phyloP scores from a whole-genome alignment of 1,140 invertebrate genomes.

The Diuraphis noxia region DNA sequence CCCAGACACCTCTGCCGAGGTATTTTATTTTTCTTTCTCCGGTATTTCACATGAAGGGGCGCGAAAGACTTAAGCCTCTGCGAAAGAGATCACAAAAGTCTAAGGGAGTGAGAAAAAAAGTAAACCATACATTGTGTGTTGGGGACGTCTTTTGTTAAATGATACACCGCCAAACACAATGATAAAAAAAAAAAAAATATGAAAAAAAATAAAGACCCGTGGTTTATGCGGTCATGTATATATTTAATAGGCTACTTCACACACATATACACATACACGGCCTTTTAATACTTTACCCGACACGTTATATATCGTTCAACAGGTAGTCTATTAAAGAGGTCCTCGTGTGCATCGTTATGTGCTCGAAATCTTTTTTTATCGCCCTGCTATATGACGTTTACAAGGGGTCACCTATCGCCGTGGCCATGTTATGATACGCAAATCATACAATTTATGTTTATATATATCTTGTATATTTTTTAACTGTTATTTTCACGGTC shows the following conservation, averaged over 20 bases:
- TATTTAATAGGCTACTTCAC: not conserved
- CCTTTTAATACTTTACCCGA: constrained; percentile 18
- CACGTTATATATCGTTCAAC: not conserved
- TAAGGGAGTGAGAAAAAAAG: not conserved
- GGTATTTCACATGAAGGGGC: not conserved
- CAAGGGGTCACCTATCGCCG: constrained; percentile 41
- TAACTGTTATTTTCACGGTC: not conserved
- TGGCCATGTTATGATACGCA: not conserved
- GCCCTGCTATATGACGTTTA: not conserved
- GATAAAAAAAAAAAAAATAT: not conserved
- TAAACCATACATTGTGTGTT: not conserved
- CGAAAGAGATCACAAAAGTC: not conserved
- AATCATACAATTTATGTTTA: not conserved
- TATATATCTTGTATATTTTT: no score
- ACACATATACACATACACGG: not conserved
- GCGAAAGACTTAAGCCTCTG: constrained; percentile 1
- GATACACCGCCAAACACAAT: constrained; percentile 22
- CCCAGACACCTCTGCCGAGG: not conserved
- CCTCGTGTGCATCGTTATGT: constrained; percentile 36
- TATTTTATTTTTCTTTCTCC: constrained; percentile 23
- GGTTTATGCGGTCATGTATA: not conserved
- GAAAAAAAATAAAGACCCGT: not conserved
- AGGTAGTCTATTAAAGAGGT: constrained; percentile 51
- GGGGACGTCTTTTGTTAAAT: constrained; percentile 38
- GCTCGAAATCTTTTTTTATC: constrained; percentile 43